A percentile compares a stretch with the other conserved stretches of the same genome.
Evolutionary conservation across 2,888 invertebrate species (phyloP).

Genomic region (Xestia c-nigrum): DNA sequence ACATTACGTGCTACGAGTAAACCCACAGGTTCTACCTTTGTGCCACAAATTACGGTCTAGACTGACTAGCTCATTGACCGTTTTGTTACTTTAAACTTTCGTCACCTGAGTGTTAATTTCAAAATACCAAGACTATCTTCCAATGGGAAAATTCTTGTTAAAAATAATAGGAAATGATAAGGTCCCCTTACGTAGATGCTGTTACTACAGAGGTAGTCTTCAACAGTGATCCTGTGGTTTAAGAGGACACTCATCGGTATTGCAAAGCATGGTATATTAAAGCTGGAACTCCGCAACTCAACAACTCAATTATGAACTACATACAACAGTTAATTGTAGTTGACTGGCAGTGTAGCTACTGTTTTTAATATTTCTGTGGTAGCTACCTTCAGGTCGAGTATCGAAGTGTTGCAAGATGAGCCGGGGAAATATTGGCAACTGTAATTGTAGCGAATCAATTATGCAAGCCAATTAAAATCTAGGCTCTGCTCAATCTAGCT

Average conservation of each 20-base stretch:
- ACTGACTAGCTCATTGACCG: background rate
- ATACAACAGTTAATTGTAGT: background rate
- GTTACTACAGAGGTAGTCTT: background rate
- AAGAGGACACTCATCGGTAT: background rate
- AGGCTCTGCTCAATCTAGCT: background rate
- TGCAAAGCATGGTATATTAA: background rate
- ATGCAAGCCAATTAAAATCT: slow-evolving; percentile 10
- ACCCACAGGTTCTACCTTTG: background rate
- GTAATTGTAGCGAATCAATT: background rate
- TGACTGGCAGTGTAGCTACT: background rate
- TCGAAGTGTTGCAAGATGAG: background rate
- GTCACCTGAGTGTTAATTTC: background rate
- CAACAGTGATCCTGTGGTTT: background rate
- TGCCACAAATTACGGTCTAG: background rate
- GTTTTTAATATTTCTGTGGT: no score
- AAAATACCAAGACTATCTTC: background rate
- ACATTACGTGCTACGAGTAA: background rate
- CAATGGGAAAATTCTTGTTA: no score
- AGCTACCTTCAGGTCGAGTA: background rate
- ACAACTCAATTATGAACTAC: no score
- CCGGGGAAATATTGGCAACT: no score
- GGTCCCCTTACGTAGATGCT: background rate
- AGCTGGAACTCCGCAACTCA: background rate
- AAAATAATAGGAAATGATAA: background rate
- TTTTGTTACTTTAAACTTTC: background rate